Evolutionary conservation across 2,113 vertebrate genomes (phyloP).

Genomic region (Dinomys branickii): DNA sequence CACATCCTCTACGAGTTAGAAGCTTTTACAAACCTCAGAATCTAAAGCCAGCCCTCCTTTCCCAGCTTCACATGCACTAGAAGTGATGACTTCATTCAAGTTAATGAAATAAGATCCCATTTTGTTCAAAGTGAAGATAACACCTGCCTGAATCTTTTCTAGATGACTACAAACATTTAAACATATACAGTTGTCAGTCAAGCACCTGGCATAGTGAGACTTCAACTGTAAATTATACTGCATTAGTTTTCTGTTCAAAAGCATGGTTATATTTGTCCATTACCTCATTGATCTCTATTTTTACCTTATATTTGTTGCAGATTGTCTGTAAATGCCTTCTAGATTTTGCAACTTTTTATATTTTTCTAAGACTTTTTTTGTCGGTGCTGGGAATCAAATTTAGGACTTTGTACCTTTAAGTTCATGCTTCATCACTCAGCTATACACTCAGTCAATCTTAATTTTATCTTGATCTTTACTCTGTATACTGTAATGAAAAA

Average conservation of each 20-base stretch:
- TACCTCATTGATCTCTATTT: neutral
- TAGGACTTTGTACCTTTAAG: neutral
- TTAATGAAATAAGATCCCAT: neutral
- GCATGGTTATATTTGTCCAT: neutral
- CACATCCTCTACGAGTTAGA: neutral
- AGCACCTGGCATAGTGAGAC: neutral
- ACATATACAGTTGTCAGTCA: neutral
- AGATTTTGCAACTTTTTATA: neutral
- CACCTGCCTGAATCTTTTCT: neutral
- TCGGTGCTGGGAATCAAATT: neutral
- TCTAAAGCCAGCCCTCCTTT: neutral
- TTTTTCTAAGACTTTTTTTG: neutral
- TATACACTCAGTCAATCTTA: neutral
- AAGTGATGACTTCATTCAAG: neutral
- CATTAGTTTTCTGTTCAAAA: neutral
- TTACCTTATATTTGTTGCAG: neutral
- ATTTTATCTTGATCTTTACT: neutral
- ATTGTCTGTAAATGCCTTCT: neutral
- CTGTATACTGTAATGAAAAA: neutral
- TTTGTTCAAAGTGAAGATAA: neutral
- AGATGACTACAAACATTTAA: neutral
- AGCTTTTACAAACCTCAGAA: neutral
- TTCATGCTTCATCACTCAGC: neutral
- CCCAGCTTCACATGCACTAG: neutral
- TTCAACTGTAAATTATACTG: neutral